phyloP scores from a whole-genome alignment of 64 coral and sea anemone species.

The Anthopleura sola region DNA sequence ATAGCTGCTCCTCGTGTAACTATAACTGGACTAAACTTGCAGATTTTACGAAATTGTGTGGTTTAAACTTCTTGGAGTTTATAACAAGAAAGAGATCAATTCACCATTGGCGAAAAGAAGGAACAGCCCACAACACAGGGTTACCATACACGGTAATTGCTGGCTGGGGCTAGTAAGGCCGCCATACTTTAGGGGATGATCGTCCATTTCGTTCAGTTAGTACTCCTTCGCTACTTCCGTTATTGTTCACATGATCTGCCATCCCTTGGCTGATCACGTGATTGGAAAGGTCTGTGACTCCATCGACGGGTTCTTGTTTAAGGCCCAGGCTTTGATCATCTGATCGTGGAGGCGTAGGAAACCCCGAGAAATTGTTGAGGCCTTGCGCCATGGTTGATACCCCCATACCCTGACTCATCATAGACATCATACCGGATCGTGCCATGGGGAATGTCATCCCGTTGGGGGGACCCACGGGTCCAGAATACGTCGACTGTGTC shows the following conservation, averaged over 20 bases:
- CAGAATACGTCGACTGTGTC: slow-evolving; percentile 63
- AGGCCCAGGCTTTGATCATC: slow-evolving; percentile 71
- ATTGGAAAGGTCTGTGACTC: slow-evolving; percentile 46
- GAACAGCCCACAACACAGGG: not conserved
- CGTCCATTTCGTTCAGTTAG: slow-evolving; percentile 78
- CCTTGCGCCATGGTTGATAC: slow-evolving; percentile 67
- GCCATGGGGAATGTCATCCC: slow-evolving; percentile 63
- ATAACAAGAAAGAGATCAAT: not conserved
- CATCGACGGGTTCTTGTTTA: slow-evolving; percentile 79
- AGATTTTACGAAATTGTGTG: not conserved
- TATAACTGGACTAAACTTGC: not conserved
- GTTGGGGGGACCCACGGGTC: slow-evolving; percentile 39
- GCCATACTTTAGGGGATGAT: slow-evolving; percentile 80
- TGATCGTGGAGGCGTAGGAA: slow-evolving; percentile 47
- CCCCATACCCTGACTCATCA: slow-evolving; percentile 75
- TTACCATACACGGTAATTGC: not conserved
- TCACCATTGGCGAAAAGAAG: not conserved
- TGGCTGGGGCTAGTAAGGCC: slow-evolving; percentile 61
- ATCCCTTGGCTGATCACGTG: slow-evolving; percentile 73
- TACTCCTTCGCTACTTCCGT: slow-evolving; percentile 37
- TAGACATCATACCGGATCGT: slow-evolving; percentile 60
- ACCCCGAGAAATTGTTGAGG: slow-evolving; percentile 58
- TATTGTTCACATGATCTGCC: slow-evolving; percentile 62
- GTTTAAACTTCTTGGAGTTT: not conserved
- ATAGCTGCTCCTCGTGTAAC: not conserved